Evolutionary conservation across 2,113 vertebrate genomes (phyloP).

Genomic region (Bubalus kerabau): DNA sequence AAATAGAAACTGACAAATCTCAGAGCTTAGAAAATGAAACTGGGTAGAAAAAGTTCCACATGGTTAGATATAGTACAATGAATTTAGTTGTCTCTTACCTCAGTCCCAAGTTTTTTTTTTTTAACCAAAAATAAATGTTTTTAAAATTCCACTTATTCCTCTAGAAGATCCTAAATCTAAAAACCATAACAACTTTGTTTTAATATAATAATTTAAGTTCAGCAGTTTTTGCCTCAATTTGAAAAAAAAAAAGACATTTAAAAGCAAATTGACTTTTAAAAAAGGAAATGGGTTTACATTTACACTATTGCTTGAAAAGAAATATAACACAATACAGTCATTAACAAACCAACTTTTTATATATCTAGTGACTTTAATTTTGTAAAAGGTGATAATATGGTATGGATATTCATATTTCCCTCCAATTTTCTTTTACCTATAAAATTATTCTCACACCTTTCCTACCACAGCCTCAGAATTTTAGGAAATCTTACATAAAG

Average conservation of each 20-base stretch:
- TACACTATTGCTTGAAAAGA: constrained; percentile 35
- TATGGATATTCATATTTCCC: background rate
- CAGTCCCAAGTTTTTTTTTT: background rate
- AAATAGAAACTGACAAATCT: constrained; percentile 3
- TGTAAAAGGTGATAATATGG: constrained; percentile 1
- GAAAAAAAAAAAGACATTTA: background rate
- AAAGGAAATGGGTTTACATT: constrained; percentile 16
- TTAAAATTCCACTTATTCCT: background rate
- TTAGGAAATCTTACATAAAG: background rate
- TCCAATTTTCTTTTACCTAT: constrained; percentile 9
- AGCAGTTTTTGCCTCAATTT: background rate
- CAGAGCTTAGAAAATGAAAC: constrained; percentile 39
- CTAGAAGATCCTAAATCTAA: background rate
- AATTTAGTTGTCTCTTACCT: background rate
- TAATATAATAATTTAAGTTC: background rate
- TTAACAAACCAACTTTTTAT: background rate
- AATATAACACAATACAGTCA: background rate
- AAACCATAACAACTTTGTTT: constrained; percentile 7
- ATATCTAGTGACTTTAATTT: constrained; percentile 24
- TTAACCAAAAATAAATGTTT: background rate
- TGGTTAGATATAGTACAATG: background rate
- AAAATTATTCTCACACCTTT: background rate
- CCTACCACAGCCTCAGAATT: background rate
- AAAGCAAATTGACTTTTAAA: constrained; percentile 14
- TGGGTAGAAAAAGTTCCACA: background rate